phyloP scores from a whole-genome alignment of 2,888 invertebrate species.

The Heterodera filipjevi region DNA sequence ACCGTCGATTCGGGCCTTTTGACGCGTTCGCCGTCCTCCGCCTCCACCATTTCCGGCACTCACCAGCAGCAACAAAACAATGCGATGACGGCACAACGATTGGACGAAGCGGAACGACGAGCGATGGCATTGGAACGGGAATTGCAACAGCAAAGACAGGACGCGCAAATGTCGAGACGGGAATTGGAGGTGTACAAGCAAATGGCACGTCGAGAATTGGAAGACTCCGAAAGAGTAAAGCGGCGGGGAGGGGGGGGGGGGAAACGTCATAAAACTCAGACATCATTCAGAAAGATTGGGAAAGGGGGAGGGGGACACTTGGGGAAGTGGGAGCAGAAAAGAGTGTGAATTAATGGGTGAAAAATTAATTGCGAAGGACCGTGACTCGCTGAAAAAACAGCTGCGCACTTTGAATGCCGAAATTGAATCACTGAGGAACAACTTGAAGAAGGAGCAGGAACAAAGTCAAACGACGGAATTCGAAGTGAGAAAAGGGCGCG shows the following conservation, averaged over 20 bases:
- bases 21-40: constrained; percentile 30
- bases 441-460: constrained; percentile 40
- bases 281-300: not conserved
- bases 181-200: constrained; percentile 60
- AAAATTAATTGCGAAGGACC: constrained; percentile 48
- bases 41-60: constrained; percentile 28
- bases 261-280: too few relatives aligned
- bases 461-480: constrained; percentile 47
- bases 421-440: constrained; percentile 42
- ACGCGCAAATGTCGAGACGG: constrained; percentile 51
- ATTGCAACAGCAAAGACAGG: constrained; percentile 48
- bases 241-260: not conserved
- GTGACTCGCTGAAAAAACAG: constrained; percentile 50
- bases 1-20: constrained; percentile 35
- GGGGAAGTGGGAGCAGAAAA: too few relatives aligned
- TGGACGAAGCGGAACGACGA: constrained; percentile 52
- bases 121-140: constrained; percentile 52
- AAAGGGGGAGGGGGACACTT: not conserved
- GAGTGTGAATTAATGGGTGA: too few relatives aligned
- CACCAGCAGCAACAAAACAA: not conserved
- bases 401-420: constrained; percentile 44
- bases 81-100: constrained; percentile 12
- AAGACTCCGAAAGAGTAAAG: constrained; percentile 51
- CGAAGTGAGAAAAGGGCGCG: constrained; percentile 46
- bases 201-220: constrained; percentile 40